Percentiles rank a stretch among this genome's conserved stretches.
phyloP scores from a whole-genome alignment of 2,113 vertebrate species.

The Delphinapterus leucas region DNA sequence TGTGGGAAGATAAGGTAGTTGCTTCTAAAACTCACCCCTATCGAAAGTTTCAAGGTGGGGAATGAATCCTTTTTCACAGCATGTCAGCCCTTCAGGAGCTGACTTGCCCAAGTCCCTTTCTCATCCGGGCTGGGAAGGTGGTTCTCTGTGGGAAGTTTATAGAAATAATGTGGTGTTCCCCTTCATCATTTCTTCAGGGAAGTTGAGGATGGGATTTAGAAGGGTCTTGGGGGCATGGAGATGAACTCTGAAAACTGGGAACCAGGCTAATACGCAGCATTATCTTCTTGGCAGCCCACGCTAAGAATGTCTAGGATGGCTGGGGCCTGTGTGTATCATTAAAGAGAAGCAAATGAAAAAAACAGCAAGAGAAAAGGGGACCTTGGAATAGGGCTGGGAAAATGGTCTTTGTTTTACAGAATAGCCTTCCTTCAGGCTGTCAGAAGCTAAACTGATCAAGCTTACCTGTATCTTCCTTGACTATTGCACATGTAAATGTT shows the following conservation, averaged over 20 bases:
- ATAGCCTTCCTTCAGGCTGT: neutral
- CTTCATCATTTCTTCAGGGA: neutral
- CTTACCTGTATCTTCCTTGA: neutral
- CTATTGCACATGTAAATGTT: neutral
- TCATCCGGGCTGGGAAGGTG: neutral
- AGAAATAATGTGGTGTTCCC: neutral
- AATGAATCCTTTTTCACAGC: neutral
- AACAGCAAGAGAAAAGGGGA: neutral
- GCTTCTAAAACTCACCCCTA: neutral
- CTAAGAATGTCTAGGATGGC: neutral
- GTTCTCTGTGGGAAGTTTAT: neutral
- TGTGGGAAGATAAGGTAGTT: neutral
- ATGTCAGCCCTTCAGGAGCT: neutral
- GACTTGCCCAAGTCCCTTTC: neutral
- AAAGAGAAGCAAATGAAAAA: neutral
- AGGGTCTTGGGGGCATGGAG: neutral
- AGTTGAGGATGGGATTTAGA: neutral
- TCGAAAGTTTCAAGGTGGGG: neutral
- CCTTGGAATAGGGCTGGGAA: neutral
- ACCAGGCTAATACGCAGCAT: rapidly evolving
- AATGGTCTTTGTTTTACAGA: neutral
- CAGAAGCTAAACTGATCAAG: neutral
- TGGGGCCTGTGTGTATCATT: neutral
- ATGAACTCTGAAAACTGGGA: neutral
- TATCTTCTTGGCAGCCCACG: neutral